Conservation (phyloP, 2,888 invertebrate genomes). For the Dynastes grantii region DNA sequence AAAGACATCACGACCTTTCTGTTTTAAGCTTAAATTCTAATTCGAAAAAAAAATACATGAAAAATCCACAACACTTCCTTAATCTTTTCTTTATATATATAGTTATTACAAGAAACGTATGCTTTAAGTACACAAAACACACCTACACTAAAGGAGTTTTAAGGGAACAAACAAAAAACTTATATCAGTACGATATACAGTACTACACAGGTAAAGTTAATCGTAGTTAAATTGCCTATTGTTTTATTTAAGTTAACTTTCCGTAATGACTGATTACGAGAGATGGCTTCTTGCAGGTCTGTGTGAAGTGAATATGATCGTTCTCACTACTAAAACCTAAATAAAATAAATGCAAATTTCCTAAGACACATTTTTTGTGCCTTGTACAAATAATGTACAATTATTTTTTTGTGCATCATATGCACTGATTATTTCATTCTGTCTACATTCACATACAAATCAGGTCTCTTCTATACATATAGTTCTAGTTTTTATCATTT, state of each 20-base stretch:
- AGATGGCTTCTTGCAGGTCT: neutral
- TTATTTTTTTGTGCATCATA: neutral
- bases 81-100: slow-evolving; percentile 19
- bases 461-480: slow-evolving; percentile 1
- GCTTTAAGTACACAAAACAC: slow-evolving; percentile 46
- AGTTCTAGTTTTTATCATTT: neutral
- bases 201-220: slow-evolving; percentile 11
- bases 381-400: slow-evolving; percentile 52
- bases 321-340: slow-evolving; percentile 29
- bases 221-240: neutral
- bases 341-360: slow-evolving; percentile 47
- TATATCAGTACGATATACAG: neutral
- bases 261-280: slow-evolving; percentile 22
- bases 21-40: slow-evolving; percentile 27
- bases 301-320: slow-evolving; percentile 4
- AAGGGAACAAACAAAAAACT: slow-evolving; percentile 7
- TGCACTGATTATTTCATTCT: slow-evolving; percentile 25
- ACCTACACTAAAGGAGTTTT: slow-evolving; percentile 22
- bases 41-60: slow-evolving; percentile 40
- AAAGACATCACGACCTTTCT: slow-evolving; percentile 39
- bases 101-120: slow-evolving; percentile 39
- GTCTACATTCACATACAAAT: slow-evolving; percentile 41
- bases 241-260: slow-evolving; percentile 20
- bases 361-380: slow-evolving; percentile 49
- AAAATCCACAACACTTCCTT: slow-evolving; percentile 42